Percentiles rank a stretch among this genome's conserved stretches.
phyloP scores from a whole-genome alignment of 2,113 vertebrate genomes.

The Crocuta crocuta region DNA sequence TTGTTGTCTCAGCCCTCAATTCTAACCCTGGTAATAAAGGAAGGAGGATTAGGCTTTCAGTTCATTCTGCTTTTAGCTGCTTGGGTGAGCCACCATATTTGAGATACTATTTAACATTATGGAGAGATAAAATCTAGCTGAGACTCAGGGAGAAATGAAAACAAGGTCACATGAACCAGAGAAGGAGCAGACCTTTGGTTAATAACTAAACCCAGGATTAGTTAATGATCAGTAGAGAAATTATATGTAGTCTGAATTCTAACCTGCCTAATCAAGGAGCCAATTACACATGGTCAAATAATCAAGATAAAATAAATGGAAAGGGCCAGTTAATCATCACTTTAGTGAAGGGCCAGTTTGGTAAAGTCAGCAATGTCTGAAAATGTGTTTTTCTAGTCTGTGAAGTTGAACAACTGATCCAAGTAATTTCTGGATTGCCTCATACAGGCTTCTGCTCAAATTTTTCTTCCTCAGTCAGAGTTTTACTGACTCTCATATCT shows the following conservation, averaged over 20 bases:
- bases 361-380: slow-evolving; percentile 80
- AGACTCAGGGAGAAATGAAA: slow-evolving; percentile 68
- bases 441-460: slow-evolving; percentile 15
- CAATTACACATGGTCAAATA: slow-evolving; percentile 79
- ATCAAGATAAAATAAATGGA: slow-evolving; percentile 80
- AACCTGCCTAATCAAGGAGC: slow-evolving; percentile 76
- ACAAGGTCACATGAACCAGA: slow-evolving; percentile 75
- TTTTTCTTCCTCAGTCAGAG: slow-evolving; percentile 11
- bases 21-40: neutral
- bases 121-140: slow-evolving; percentile 72
- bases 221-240: slow-evolving; percentile 81
- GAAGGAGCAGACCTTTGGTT: slow-evolving; percentile 73
- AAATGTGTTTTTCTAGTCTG: slow-evolving; percentile 76
- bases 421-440: slow-evolving; percentile 19
- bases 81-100: slow-evolving; percentile 62
- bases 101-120: slow-evolving; percentile 60
- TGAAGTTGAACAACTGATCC: slow-evolving; percentile 62
- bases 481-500: neutral
- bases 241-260: slow-evolving; percentile 71
- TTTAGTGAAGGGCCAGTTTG: slow-evolving; percentile 63
- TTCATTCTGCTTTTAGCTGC: slow-evolving; percentile 54
- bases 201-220: slow-evolving; percentile 76
- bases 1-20: neutral
- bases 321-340: slow-evolving; percentile 81
- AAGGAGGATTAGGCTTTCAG: slow-evolving; percentile 36